Evolutionary conservation across 2,888 invertebrate genomes (phyloP), one percentile per base, ranked within the genome.

Genomic region (Orchesellides sinensis): DNA sequence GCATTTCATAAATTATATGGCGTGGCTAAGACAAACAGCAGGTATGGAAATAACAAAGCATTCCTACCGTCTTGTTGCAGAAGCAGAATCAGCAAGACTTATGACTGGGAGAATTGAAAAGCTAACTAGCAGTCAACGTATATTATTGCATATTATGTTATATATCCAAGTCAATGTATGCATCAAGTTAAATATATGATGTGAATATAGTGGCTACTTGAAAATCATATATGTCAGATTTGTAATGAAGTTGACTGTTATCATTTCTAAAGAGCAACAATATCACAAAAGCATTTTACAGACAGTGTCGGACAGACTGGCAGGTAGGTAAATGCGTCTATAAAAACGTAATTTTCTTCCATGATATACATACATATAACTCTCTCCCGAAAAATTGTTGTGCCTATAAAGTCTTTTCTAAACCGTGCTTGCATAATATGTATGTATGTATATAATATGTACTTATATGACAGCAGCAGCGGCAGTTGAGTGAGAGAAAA

Each of bases 181-280:
- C n/a, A n/a, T n/a, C n/a, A n/a, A n/a, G n/a, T n/a, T n/a, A n/a
- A n/a, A n/a, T n/a, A n/a, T n/a, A n/a, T n/a, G n/a, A n/a, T n/a
- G n/a, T n/a, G n/a, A n/a, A 52, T 78, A 69, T 78, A 70, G 79
- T n/a, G n/a, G 35, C 79, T 79, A 63, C 70, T 79, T 70, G 70
- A 70, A 70, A 79, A 79, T 79, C 79, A 70, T 79, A 79, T 79
- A 70, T 79, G 79, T 79, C 79, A 79, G 59, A 56, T 27, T 70
- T 79, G 79, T 79, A 79, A 79, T 79, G 63, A 79, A 79, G 79
- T 79, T 79, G 79, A 79, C 79, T 79, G 79, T 79, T 79, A 79
- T 79, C 79, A 79, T 79, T 79, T 70, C 79, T 79, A 63, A 79
- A 79, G 70, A 79, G 70, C 70, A 70, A 65, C 47, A 65, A 79